Evolutionary conservation across 1,140 invertebrate species (phyloP).

Genomic region (Meloidogyne floridensis): DNA sequence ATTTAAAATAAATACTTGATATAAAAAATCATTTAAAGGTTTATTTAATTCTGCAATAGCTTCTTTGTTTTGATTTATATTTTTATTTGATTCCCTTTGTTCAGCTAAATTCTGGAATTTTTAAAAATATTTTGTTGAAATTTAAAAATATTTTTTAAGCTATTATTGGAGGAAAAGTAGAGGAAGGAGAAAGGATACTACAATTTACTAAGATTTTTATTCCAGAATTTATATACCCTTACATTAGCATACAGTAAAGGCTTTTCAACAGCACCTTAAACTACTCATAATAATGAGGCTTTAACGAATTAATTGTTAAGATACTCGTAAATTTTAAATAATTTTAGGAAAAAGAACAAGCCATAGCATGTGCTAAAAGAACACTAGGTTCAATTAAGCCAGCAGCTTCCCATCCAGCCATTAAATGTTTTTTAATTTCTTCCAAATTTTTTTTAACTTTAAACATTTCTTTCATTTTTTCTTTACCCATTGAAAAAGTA

Average conservation of each 20-base stretch:
- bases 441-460: conserved; percentile 16
- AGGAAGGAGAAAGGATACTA: too few relatives aligned
- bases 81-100: not conserved
- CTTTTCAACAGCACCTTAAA: too few relatives aligned
- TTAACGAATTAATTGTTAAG: too few relatives aligned
- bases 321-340: not conserved
- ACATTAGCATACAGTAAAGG: too few relatives aligned
- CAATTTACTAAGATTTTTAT: too few relatives aligned
- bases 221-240: too few relatives aligned
- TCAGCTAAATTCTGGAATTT: conserved; percentile 7
- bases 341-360: not conserved
- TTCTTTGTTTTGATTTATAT: not conserved
- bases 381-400: conserved; percentile 14
- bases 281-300: too few relatives aligned
- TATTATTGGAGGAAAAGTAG: too few relatives aligned
- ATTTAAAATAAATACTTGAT: conserved; percentile 15
- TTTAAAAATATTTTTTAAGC: too few relatives aligned
- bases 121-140: too few relatives aligned
- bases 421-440: conserved; percentile 14
- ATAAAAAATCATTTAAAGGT: conserved; percentile 17
- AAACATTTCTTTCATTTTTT: conserved; percentile 27
- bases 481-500: conserved; percentile 11
- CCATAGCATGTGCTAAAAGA: conserved; percentile 24
- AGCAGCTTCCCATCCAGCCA: conserved; percentile 19
- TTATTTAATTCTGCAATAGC: conserved; percentile 12